Percentiles rank a stretch among this genome's conserved stretches.
Evolutionary conservation across 2,113 vertebrate species (phyloP).

Genomic region (Triplophysa rosa): DNA sequence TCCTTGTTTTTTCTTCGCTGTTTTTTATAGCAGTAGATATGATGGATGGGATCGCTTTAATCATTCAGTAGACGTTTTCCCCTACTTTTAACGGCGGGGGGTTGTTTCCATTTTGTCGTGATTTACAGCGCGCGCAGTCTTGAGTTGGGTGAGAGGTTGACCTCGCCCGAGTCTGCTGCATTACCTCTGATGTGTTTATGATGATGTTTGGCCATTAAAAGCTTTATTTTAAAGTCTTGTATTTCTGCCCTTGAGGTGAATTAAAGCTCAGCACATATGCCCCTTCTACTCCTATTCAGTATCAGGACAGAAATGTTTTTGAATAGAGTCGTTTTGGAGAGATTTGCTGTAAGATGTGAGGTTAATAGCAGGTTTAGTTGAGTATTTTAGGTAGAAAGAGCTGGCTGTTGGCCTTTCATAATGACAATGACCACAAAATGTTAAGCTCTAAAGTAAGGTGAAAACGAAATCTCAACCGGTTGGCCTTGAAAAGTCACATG

Average conservation of each 20-base stretch:
- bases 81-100: constrained; percentile 28
- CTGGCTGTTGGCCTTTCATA: not conserved
- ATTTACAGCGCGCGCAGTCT: constrained; percentile 69
- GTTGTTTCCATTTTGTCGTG: constrained; percentile 60
- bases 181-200: constrained; percentile 50
- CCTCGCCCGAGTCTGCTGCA: constrained; percentile 27
- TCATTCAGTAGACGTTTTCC: constrained; percentile 34
- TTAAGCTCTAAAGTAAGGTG: too few relatives aligned
- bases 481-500: too few relatives aligned
- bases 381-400: not conserved
- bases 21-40: constrained; percentile 57
- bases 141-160: constrained; percentile 56
- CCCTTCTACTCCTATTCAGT: not conserved
- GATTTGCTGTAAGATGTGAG: not conserved
- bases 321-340: not conserved
- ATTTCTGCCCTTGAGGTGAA: not conserved
- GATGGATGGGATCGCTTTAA: constrained; percentile 28
- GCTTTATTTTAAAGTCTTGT: constrained; percentile 16
- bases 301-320: not conserved
- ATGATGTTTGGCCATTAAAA: constrained; percentile 45
- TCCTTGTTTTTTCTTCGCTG: constrained; percentile 61
- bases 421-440: not conserved
- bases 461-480: too few relatives aligned
- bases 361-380: not conserved
- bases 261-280: constrained; percentile 13